Evolutionary conservation across 1,140 invertebrate genomes (phyloP).

Genomic region (Acyrthosiphon pisum): DNA sequence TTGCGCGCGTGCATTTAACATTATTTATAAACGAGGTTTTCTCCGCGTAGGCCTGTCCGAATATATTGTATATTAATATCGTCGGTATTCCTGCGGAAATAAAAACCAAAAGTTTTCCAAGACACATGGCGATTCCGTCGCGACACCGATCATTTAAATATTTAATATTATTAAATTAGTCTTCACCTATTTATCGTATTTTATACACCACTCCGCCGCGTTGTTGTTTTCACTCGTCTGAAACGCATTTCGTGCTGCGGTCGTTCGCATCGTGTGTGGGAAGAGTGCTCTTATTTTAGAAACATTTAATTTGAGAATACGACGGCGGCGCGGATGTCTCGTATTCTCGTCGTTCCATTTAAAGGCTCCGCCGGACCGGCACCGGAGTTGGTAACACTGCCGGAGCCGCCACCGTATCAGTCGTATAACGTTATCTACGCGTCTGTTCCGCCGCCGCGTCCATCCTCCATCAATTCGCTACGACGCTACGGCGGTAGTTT

Average conservation of each 20-base stretch:
- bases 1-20: not conserved
- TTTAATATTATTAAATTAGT: not conserved
- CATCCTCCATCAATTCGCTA: not conserved
- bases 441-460: slow-evolving; percentile 5
- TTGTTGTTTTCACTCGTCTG: not conserved
- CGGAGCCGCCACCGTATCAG: slow-evolving; percentile 22
- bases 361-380: slow-evolving; percentile 2
- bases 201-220: not conserved
- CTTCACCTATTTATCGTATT: not conserved
- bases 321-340: not conserved
- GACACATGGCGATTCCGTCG: not conserved
- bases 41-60: not conserved
- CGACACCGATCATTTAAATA: not conserved
- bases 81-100: not conserved
- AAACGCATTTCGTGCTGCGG: not conserved
- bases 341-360: slow-evolving; percentile 40
- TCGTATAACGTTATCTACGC: not conserved
- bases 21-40: slow-evolving; percentile 19
- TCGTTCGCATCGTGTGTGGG: not conserved
- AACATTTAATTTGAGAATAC: slow-evolving; percentile 46
- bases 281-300: slow-evolving; percentile 53
- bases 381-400: slow-evolving; percentile 28
- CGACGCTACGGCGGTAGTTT: not conserved
- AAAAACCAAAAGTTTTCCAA: not conserved
- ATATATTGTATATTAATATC: not conserved